Conservation (phyloP, 2,797 vertebrate genomes). For the Pseudochirops corinnae region DNA sequence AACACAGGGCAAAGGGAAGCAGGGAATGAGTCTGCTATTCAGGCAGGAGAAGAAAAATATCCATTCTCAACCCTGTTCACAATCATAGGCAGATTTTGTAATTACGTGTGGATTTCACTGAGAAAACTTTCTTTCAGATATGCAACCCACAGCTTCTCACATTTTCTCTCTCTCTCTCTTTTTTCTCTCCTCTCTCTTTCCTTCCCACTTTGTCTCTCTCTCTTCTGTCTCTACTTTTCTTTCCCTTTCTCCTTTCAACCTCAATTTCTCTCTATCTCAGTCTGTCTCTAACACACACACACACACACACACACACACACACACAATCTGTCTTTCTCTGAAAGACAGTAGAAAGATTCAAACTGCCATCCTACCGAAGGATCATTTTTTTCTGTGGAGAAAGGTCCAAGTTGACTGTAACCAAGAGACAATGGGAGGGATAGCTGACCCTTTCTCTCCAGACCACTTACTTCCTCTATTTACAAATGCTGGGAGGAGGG, state of each 20-base stretch:
- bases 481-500: background rate
- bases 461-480: background rate
- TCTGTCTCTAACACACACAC: background rate
- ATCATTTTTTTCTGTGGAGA: background rate
- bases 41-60: background rate
- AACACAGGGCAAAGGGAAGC: slow-evolving; percentile 66
- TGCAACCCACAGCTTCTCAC: background rate
- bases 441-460: background rate
- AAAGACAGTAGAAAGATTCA: background rate
- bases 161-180: background rate
- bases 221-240: too few species aligned
- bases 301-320: too few species aligned
- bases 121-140: background rate
- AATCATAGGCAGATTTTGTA: background rate
- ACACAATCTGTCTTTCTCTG: background rate
- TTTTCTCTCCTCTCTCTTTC: too few species aligned
- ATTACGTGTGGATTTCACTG: background rate
- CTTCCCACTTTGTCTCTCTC: too few species aligned
- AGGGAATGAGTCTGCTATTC: background rate
- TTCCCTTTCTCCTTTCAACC: too few species aligned
- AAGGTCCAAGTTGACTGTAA: background rate
- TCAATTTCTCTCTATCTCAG: too few species aligned
- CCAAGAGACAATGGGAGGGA: background rate
- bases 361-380: background rate
- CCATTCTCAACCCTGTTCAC: background rate